Evolutionary conservation across 1,140 invertebrate species (phyloP).

Genomic region (Drosophila elegans): DNA sequence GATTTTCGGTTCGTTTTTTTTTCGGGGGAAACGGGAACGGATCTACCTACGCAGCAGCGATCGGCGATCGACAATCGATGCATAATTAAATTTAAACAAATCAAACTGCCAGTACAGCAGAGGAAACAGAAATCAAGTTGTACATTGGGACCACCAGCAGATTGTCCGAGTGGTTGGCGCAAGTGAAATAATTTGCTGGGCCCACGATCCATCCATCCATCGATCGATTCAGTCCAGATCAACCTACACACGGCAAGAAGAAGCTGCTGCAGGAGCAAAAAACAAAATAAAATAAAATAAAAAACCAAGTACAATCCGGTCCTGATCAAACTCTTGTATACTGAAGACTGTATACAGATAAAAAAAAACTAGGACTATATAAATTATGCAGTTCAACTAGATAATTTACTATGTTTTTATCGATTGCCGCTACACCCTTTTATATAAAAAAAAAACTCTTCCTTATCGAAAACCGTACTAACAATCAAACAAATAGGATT

Average conservation of each 20-base stretch:
- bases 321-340: background rate
- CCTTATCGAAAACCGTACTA: no score
- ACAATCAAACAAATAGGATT: no score
- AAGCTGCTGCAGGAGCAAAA: slow-evolving; percentile 29
- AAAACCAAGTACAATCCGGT: slow-evolving; percentile 40
- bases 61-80: slow-evolving; percentile 71
- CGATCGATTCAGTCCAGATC: slow-evolving; percentile 32
- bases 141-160: slow-evolving; percentile 75
- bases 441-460: no score
- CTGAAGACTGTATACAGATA: background rate
- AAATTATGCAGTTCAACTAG: no score
- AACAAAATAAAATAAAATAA: background rate
- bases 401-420: no score
- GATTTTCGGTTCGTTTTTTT: slow-evolving; percentile 6
- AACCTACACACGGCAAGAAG: slow-evolving; percentile 55
- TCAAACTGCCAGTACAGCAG: slow-evolving; percentile 75
- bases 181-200: slow-evolving; percentile 81
- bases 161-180: slow-evolving; percentile 19
- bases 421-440: no score
- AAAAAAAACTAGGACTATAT: no score
- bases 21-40: slow-evolving; percentile 17
- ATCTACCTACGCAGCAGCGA: slow-evolving; percentile 56
- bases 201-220: slow-evolving; percentile 35
- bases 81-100: slow-evolving; percentile 84
- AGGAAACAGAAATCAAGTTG: slow-evolving; percentile 84